Conservation (phyloP, 30 jellyfish, hydroid and myxozoan genomes). For the Hydractinia symbiolongicarpus region DNA sequence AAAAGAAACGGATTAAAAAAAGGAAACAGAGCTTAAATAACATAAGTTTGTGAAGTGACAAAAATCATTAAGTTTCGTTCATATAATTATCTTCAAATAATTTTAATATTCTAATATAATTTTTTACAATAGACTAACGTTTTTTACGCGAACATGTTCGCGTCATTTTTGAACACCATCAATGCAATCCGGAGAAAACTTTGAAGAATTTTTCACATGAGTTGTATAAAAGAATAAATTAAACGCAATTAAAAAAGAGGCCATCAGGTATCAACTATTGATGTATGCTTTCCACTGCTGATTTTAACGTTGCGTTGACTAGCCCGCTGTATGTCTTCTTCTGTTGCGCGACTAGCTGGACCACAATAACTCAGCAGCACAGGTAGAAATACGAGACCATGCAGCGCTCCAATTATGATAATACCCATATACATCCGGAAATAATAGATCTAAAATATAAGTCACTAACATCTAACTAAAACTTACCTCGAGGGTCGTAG, state of each 20-base stretch:
- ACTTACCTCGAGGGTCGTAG: too few relatives aligned
- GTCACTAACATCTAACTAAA: neutral
- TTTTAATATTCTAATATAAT: too few relatives aligned
- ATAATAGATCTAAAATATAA: slow-evolving; percentile 59
- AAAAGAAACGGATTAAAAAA: too few relatives aligned
- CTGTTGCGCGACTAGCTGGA: slow-evolving; percentile 64
- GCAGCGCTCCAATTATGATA: slow-evolving; percentile 71
- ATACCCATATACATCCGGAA: slow-evolving; percentile 94
- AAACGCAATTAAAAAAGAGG: neutral
- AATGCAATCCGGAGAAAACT: too few relatives aligned
- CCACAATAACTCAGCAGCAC: slow-evolving; percentile 87
- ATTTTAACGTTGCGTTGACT: neutral
- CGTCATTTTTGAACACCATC: too few relatives aligned
- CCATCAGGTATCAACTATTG: neutral
- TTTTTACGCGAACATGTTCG: too few relatives aligned
- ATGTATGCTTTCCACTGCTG: neutral
- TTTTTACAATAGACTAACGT: too few relatives aligned
- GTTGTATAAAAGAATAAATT: neutral
- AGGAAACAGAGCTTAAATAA: too few relatives aligned
- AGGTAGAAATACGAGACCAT: slow-evolving; percentile 87
- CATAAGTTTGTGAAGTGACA: too few relatives aligned
- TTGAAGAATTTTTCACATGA: too few relatives aligned
- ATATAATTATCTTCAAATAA: too few relatives aligned
- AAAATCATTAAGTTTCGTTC: too few relatives aligned
- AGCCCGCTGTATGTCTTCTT: slow-evolving; percentile 36